A percentile compares a stretch with the other conserved stretches of the same genome.
Evolutionary conservation across 92 coral and sea anemone genomes (phyloP).

Genomic region (Montipora capitata): DNA sequence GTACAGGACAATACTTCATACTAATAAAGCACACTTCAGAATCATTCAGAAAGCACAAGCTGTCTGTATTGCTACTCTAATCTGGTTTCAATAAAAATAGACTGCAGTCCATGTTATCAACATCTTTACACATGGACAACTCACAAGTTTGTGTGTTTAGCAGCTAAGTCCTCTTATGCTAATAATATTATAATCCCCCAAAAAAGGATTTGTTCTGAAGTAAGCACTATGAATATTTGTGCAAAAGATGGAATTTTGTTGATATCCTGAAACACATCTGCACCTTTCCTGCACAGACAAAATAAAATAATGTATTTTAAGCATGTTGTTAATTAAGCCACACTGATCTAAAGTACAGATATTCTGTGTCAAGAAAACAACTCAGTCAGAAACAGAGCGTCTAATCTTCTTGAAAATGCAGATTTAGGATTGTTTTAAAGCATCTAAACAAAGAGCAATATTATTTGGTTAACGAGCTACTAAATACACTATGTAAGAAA

Average conservation of each 20-base stretch:
- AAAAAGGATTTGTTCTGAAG: neutral
- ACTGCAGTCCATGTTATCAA: no score
- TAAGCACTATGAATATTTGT: neutral
- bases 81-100: no score
- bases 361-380: neutral
- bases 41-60: no score
- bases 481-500: neutral
- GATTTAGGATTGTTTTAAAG: neutral
- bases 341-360: neutral
- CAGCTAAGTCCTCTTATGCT: neutral
- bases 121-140: no score
- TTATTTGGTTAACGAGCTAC: neutral
- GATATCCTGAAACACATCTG: neutral
- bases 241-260: slow-evolving; percentile 9
- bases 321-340: neutral
- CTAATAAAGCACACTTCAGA: no score
- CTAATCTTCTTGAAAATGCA: slow-evolving; percentile 25
- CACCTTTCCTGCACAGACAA: slow-evolving; percentile 37
- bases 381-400: neutral
- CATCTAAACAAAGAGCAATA: slow-evolving; percentile 1
- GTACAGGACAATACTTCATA: no score
- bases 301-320: neutral
- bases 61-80: no score
- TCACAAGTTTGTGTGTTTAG: neutral
- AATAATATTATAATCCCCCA: neutral